A percentile compares a stretch with the other conserved stretches of the same genome.
Evolutionary conservation across 2,797 vertebrate species (phyloP).

Genomic region (Sebastes trivittatus): DNA sequence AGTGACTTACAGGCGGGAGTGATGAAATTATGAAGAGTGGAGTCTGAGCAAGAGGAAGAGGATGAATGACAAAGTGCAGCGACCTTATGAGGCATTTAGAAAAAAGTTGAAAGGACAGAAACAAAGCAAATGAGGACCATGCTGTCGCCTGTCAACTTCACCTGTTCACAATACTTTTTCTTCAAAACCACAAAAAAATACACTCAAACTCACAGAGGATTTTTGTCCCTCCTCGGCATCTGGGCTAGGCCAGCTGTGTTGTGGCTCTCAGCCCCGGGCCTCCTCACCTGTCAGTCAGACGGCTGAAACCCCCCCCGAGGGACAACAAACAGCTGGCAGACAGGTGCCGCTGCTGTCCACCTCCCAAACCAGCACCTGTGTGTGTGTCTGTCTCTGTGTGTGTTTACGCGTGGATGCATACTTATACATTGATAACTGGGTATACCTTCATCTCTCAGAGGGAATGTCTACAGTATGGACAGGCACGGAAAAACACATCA

Average conservation of each 20-base stretch:
- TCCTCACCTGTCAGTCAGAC: constrained; percentile 79
- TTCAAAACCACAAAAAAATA: constrained; percentile 33
- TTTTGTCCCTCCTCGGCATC: constrained; percentile 70
- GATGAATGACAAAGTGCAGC: constrained; percentile 32
- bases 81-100: constrained; percentile 17
- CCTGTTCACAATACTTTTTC: constrained; percentile 52
- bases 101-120: constrained; percentile 12
- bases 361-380: constrained; percentile 65
- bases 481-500: constrained; percentile 27
- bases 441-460: constrained; percentile 19
- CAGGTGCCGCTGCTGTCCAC: constrained; percentile 74
- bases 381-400: constrained; percentile 48
- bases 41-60: constrained; percentile 7
- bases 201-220: constrained; percentile 32
- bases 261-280: constrained; percentile 66
- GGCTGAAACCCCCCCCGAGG: constrained; percentile 76
- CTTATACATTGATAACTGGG: constrained; percentile 14
- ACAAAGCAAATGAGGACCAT: constrained; percentile 17
- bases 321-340: constrained; percentile 84
- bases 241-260: constrained; percentile 77
- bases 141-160: constrained; percentile 34
- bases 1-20: neutral
- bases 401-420: constrained; percentile 29
- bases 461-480: neutral
- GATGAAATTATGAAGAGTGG: constrained; percentile 12